Evolutionary conservation across 2,888 invertebrate genomes (phyloP).

Genomic region (Atethmia centrago): DNA sequence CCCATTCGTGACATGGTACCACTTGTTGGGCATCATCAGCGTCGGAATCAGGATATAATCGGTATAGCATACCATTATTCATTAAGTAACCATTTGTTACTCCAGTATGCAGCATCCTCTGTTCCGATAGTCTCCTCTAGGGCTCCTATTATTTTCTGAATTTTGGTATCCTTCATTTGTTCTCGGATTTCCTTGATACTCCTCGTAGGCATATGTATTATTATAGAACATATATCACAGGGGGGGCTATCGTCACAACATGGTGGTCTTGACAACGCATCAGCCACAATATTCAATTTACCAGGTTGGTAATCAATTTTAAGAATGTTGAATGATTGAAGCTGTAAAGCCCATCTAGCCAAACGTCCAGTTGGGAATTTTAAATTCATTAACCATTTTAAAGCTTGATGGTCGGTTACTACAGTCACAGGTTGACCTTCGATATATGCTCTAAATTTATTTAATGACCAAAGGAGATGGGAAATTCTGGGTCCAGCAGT

Average conservation of each 20-base stretch:
- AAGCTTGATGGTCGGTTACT: too few species aligned
- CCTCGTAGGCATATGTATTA: conserved; percentile 34
- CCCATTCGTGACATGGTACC: conserved; percentile 9
- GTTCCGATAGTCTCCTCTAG: not conserved
- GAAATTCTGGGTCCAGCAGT: too few species aligned
- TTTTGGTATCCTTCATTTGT: conserved; percentile 14
- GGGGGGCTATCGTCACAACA: conserved; percentile 7
- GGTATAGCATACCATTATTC: conserved; percentile 41
- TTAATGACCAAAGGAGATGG: too few species aligned
- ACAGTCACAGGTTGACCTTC: too few species aligned
- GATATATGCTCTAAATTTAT: too few species aligned
- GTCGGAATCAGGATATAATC: conserved; percentile 17
- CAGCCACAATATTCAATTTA: conserved; percentile 35
- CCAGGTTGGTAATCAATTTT: conserved; percentile 28
- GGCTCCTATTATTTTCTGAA: conserved; percentile 14
- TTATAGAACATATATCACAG: conserved; percentile 19
- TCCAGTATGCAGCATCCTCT: conserved; percentile 33
- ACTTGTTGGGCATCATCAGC: conserved; percentile 36
- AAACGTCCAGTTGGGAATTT: too few species aligned
- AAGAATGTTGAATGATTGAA: conserved; percentile 1
- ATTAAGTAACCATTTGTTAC: conserved; percentile 37
- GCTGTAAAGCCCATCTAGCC: too few species aligned
- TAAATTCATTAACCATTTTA: too few species aligned
- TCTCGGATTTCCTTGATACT: conserved; percentile 18
- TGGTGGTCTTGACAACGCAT: conserved; percentile 27